Percentiles rank a stretch among this genome's conserved stretches.
Conservation (phyloP, 2,888 invertebrate species). For the Trilocha varians region DNA sequence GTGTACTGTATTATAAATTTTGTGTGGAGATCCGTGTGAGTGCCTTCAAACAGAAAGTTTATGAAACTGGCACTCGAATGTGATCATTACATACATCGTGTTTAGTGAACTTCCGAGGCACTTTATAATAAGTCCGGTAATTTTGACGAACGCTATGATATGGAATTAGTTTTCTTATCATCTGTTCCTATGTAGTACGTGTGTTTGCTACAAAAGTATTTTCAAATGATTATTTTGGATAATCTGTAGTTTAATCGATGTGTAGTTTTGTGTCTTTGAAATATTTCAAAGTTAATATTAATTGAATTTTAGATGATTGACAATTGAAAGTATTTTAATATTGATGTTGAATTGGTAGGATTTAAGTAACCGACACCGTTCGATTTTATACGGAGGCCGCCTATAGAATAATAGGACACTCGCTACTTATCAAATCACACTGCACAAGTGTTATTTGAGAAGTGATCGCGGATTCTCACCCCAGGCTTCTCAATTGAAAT, state of each 20-base stretch:
- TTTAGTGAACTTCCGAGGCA: no score
- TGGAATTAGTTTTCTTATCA: neutral
- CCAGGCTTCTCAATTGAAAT: no score
- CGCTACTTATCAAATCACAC: no score
- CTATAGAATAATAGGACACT: slow-evolving; percentile 51
- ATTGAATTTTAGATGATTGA: neutral
- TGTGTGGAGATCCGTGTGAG: slow-evolving; percentile 9
- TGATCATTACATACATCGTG: no score
- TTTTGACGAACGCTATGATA: neutral
- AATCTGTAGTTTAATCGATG: neutral
- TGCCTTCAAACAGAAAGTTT: neutral
- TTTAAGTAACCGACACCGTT: slow-evolving; percentile 53
- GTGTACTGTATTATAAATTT: slow-evolving; percentile 21
- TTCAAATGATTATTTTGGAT: neutral
- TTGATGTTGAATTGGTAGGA: slow-evolving; percentile 17
- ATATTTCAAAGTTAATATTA: neutral
- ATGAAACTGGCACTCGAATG: no score
- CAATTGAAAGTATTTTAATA: slow-evolving; percentile 1
- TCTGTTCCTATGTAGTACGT: neutral
- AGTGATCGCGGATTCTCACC: no score
- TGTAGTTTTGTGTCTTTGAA: neutral
- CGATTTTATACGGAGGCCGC: slow-evolving; percentile 46
- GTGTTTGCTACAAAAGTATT: neutral
- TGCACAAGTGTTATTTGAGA: neutral
- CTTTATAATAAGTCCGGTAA: neutral